A percentile compares a stretch with the other conserved stretches of the same genome.
Evolutionary conservation across 2,888 invertebrate genomes (phyloP).

Genomic region (Uropetala carovei): DNA sequence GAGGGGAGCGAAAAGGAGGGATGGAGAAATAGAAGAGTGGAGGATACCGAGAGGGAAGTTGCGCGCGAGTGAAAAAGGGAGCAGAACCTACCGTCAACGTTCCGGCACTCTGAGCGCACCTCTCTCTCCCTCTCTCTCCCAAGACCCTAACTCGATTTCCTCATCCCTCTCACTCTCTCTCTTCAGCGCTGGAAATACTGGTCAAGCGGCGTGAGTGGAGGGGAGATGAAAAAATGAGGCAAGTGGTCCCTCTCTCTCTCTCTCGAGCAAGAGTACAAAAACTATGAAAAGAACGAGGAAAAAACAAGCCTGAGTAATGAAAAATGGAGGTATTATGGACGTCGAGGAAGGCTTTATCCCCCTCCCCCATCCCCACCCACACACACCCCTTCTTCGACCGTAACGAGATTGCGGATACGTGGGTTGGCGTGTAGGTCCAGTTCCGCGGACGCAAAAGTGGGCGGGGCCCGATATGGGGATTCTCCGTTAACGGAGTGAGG

Average conservation of each 20-base stretch:
- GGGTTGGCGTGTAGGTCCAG: background rate
- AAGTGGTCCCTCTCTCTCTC: background rate
- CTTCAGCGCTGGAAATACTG: background rate
- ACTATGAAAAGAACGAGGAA: background rate
- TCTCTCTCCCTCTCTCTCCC: too few relatives aligned
- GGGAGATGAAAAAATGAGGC: background rate
- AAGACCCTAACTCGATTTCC: background rate
- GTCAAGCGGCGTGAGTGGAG: background rate
- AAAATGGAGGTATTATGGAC: background rate
- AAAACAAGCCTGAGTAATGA: background rate
- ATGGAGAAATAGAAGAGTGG: background rate
- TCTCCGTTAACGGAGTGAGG: background rate
- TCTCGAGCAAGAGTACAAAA: background rate
- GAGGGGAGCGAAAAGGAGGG: background rate
- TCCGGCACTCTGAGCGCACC: background rate
- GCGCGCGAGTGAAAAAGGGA: background rate
- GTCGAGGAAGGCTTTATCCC: background rate
- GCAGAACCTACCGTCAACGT: background rate
- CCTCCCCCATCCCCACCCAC: too few relatives aligned
- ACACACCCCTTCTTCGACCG: background rate
- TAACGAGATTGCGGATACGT: background rate
- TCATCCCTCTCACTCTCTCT: background rate
- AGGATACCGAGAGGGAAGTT: background rate
- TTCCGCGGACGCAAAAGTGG: background rate
- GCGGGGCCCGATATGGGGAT: background rate